Percentiles rank a stretch among this genome's conserved stretches.
phyloP scores from a whole-genome alignment of 2,888 invertebrate species.

The Apamea crenata region DNA sequence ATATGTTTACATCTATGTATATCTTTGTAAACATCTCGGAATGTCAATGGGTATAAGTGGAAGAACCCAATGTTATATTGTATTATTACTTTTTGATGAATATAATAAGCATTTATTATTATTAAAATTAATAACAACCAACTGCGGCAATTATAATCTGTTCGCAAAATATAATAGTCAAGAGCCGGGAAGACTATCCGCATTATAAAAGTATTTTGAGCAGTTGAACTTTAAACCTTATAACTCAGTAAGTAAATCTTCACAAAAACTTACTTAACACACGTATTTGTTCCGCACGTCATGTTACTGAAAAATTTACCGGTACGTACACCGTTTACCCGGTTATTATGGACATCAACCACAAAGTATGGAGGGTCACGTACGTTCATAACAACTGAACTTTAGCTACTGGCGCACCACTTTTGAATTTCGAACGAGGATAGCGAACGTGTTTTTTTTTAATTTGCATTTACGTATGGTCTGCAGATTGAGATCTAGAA shows the following conservation, averaged over 20 bases:
- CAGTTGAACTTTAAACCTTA: background rate
- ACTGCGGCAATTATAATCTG: background rate
- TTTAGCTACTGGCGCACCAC: conserved; percentile 73
- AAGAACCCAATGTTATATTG: background rate
- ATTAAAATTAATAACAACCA: background rate
- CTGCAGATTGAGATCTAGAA: conserved; percentile 12
- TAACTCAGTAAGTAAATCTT: conserved; percentile 11
- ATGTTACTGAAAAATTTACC: conserved; percentile 50
- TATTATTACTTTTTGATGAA: background rate
- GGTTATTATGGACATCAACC: conserved; percentile 65
- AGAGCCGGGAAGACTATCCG: background rate
- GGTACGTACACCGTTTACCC: conserved; percentile 53
- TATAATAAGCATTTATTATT: background rate
- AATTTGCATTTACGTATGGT: conserved; percentile 26
- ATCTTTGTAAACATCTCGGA: too few species aligned
- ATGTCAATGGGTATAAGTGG: too few species aligned
- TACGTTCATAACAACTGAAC: conserved; percentile 80
- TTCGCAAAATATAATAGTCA: background rate
- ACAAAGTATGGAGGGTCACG: conserved; percentile 75
- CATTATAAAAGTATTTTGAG: background rate
- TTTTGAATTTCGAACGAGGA: conserved; percentile 67
- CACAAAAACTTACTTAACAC: conserved; percentile 20
- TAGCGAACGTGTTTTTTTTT: conserved; percentile 34
- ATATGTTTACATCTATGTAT: too few species aligned
- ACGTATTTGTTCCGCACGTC: conserved; percentile 26